Evolutionary conservation across 2,888 invertebrate species (phyloP).

Genomic region (Pogonocherus hispidulus): DNA sequence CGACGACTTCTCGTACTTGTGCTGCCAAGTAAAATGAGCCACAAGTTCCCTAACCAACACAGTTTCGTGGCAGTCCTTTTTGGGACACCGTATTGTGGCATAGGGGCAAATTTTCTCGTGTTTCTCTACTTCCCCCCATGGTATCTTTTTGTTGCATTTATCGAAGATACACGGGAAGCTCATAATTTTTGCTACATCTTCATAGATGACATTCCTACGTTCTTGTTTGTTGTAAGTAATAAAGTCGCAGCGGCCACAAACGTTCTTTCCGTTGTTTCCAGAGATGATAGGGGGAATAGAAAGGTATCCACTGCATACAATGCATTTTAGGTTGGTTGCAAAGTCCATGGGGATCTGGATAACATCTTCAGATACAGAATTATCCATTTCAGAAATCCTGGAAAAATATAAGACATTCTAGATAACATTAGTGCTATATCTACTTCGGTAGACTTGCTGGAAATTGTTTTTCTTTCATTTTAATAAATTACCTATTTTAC

Average conservation of each 20-base stretch:
- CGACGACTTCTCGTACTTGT: conserved; percentile 19
- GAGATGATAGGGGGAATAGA: conserved; percentile 23
- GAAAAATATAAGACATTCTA: too few relatives aligned
- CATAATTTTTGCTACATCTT: conserved; percentile 29
- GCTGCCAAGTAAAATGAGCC: conserved; percentile 23
- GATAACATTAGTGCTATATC: too few relatives aligned
- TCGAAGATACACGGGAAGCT: conserved; percentile 24
- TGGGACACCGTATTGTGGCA: conserved; percentile 19
- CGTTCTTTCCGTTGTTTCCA: conserved; percentile 27
- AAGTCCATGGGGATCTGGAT: conserved; percentile 16
- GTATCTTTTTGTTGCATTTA: conserved; percentile 23
- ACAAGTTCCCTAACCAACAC: conserved; percentile 19
- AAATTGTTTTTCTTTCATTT: too few relatives aligned
- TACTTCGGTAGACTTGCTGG: too few relatives aligned
- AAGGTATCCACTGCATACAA: conserved; percentile 21
- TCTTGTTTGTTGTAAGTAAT: conserved; percentile 33
- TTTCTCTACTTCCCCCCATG: conserved; percentile 26
- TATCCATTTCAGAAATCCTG: not conserved
- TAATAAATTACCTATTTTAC: too few relatives aligned
- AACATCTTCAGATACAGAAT: not conserved
- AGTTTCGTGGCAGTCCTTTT: conserved; percentile 23
- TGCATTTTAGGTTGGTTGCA: conserved; percentile 23
- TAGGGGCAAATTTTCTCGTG: conserved; percentile 22
- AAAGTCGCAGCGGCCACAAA: conserved; percentile 30
- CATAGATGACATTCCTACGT: conserved; percentile 26